Conservation (phyloP, 2,797 vertebrate species). For the Sus cebifrons region DNA sequence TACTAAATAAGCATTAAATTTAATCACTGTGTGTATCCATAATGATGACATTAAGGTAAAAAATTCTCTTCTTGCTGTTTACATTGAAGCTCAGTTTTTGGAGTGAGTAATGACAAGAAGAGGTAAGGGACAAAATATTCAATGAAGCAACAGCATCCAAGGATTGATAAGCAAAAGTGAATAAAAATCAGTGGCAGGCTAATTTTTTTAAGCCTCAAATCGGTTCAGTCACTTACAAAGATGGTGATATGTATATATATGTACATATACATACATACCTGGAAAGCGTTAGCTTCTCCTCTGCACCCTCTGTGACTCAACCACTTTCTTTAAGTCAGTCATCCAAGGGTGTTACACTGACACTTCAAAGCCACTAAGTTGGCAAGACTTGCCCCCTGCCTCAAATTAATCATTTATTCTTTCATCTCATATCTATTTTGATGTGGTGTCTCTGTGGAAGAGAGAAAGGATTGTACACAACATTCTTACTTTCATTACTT, state of each 20-base stretch:
- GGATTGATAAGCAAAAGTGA: neutral
- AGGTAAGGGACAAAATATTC: neutral
- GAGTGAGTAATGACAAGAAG: neutral
- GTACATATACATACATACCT: neutral
- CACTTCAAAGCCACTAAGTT: constrained; percentile 45
- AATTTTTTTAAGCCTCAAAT: constrained; percentile 26
- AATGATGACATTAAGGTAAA: neutral
- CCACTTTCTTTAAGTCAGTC: constrained; percentile 9
- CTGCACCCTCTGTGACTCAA: constrained; percentile 9
- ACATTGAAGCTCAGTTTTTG: neutral
- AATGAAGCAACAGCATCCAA: neutral
- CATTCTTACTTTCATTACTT: neutral
- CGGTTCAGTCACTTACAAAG: constrained; percentile 18
- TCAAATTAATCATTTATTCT: constrained; percentile 18
- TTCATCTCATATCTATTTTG: constrained; percentile 44
- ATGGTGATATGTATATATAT: too few species aligned
- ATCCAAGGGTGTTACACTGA: neutral
- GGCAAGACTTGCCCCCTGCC: neutral
- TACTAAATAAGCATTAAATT: neutral
- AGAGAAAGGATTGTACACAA: neutral
- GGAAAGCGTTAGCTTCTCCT: neutral
- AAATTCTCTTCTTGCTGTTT: neutral
- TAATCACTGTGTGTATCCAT: neutral
- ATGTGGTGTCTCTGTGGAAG: neutral
- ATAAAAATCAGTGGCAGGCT: neutral